Conservation (phyloP, 2,113 vertebrate species). For the Hirundichthys speculiger region DNA sequence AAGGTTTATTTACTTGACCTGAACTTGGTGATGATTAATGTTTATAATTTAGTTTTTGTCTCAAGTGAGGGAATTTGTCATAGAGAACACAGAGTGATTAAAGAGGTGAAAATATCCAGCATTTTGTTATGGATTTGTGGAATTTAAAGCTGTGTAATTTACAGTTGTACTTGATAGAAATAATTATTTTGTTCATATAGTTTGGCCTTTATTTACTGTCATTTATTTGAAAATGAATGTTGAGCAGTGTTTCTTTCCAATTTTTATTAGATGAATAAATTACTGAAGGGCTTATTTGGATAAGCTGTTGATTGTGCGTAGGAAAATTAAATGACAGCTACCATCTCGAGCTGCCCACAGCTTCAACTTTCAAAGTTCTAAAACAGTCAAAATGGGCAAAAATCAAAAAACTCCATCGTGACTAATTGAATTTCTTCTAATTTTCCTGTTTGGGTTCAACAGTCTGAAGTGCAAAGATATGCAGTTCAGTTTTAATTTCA, state of each 20-base stretch:
- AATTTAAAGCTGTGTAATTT: conserved; percentile 6
- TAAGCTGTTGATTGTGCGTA: conserved; percentile 32
- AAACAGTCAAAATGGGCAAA: conserved; percentile 13
- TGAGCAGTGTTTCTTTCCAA: conserved; percentile 17
- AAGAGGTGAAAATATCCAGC: conserved; percentile 19
- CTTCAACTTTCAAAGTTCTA: conserved; percentile 36
- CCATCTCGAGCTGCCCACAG: conserved; percentile 46
- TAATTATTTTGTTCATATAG: conserved; percentile 25
- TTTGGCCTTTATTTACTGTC: conserved; percentile 27
- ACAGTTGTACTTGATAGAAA: conserved; percentile 41
- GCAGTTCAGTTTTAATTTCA: not conserved
- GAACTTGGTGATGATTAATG: conserved; percentile 14
- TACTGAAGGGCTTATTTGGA: conserved; percentile 25
- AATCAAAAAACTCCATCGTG: conserved; percentile 7
- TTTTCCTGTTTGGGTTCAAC: not conserved
- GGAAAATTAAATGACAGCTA: conserved; percentile 51
- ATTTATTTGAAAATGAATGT: conserved; percentile 30
- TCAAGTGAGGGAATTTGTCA: conserved; percentile 8
- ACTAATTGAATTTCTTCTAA: not conserved
- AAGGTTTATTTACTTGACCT: conserved; percentile 1
- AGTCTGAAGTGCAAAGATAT: not conserved
- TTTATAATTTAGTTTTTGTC: conserved; percentile 11
- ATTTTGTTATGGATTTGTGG: conserved; percentile 10
- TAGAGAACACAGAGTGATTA: conserved; percentile 1
- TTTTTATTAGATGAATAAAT: conserved; percentile 39